These are phyloP conservation scores for Apodemia duryi DNA, from an alignment of 2,888 invertebrate genomes.

Conservation along the genomic window DNA sequence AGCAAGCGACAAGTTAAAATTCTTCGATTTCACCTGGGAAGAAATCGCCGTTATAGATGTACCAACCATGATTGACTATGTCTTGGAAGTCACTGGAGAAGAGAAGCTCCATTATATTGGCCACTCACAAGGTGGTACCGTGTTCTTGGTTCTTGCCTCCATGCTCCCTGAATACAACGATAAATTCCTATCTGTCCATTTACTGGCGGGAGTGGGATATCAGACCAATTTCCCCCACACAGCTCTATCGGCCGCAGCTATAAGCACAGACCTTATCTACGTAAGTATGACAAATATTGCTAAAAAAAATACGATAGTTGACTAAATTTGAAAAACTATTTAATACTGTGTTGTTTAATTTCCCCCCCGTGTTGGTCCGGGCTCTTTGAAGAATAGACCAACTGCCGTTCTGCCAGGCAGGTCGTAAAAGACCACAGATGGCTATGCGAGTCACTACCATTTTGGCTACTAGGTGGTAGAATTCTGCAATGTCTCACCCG, in stretches of 20 bases:
- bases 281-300: conserved; percentile 39
- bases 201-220: conserved; percentile 54
- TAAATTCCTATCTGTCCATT: conserved; percentile 50
- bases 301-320: no score
- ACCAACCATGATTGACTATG: conserved; percentile 55
- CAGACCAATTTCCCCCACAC: conserved; percentile 43
- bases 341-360: no score
- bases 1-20: conserved; percentile 36
- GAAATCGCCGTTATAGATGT: conserved; percentile 54
- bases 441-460: no score
- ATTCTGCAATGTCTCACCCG: no score
- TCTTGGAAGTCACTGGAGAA: conserved; percentile 42
- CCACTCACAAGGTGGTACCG: conserved; percentile 61
- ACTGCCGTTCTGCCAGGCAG: no score
- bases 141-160: conserved; percentile 46
- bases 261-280: conserved; percentile 43
- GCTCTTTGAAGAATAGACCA: no score
- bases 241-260: conserved; percentile 33
- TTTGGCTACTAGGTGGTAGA: no score
- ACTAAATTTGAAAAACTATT: no score
- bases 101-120: conserved; percentile 57
- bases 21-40: conserved; percentile 59
- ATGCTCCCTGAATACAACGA: conserved; percentile 51
- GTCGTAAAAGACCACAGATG: no score
- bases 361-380: no score